Evolutionary conservation across 2,797 vertebrate genomes (phyloP).

Genomic region (Discoglossus pictus): DNA sequence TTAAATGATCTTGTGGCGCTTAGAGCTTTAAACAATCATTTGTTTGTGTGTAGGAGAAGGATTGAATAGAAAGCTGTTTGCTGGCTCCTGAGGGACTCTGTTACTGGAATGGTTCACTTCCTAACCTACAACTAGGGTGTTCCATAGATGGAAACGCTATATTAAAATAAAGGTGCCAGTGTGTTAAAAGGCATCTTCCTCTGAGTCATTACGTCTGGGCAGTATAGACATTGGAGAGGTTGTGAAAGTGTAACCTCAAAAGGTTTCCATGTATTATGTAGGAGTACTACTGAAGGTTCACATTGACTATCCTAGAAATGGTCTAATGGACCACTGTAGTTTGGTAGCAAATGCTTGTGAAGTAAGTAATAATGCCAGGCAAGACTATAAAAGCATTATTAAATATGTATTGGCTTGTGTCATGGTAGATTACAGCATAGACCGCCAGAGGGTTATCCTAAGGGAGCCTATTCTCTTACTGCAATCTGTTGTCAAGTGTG

Average conservation of each 20-base stretch:
- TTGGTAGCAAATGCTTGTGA: too few species aligned
- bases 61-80: constrained; percentile 7
- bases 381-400: too few species aligned
- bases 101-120: constrained; percentile 11
- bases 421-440: too few species aligned
- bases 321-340: too few species aligned
- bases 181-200: constrained; percentile 27
- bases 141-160: constrained; percentile 46
- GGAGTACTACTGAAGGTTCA: neutral
- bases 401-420: too few species aligned
- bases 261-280: constrained; percentile 2
- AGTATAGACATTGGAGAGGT: neutral
- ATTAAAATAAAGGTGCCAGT: constrained; percentile 50
- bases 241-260: constrained; percentile 3
- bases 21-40: constrained; percentile 13
- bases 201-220: neutral
- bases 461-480: too few species aligned
- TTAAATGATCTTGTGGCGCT: too few species aligned
- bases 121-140: constrained; percentile 49
- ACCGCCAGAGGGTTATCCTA: too few species aligned
- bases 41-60: constrained; percentile 8
- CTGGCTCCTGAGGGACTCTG: constrained; percentile 18
- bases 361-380: too few species aligned
- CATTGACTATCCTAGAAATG: too few species aligned
- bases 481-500: too few species aligned